These are phyloP conservation scores for Montipora cactus DNA, from an alignment of 64 coral and sea anemone genomes.

Conservation along the genomic window DNA sequence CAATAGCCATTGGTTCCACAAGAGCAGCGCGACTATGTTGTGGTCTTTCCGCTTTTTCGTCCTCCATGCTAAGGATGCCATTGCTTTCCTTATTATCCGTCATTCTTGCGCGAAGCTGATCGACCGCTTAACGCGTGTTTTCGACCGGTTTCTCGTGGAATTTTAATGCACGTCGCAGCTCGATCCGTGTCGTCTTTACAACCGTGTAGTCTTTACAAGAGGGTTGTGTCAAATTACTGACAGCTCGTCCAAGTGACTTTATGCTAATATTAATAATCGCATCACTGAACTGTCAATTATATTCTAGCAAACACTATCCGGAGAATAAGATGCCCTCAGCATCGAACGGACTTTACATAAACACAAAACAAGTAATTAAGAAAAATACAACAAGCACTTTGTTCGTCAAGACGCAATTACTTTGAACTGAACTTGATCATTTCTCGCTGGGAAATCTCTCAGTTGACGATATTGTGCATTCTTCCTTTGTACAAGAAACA, in stretches of 20 bases:
- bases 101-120: not conserved
- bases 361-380: not conserved
- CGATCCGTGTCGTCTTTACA: not conserved
- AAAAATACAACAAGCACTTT: no score
- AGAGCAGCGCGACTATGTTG: slow-evolving; percentile 23
- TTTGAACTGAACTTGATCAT: no score
- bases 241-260: no score
- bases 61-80: not conserved
- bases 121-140: not conserved
- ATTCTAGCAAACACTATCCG: not conserved
- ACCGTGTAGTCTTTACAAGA: not conserved
- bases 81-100: not conserved
- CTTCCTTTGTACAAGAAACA: no score
- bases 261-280: not conserved
- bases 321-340: not conserved
- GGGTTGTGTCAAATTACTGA: not conserved
- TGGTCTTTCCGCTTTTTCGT: slow-evolving; percentile 12
- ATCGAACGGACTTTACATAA: not conserved
- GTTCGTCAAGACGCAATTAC: no score
- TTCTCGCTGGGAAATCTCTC: no score
- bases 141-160: not conserved
- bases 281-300: not conserved
- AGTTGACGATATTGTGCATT: no score
- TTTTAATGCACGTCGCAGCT: not conserved
- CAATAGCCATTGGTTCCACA: slow-evolving; percentile 32